Percentiles rank a stretch among this genome's conserved stretches.
Conservation (phyloP, 2,888 invertebrate genomes). For the Drosophila kokeensis region DNA sequence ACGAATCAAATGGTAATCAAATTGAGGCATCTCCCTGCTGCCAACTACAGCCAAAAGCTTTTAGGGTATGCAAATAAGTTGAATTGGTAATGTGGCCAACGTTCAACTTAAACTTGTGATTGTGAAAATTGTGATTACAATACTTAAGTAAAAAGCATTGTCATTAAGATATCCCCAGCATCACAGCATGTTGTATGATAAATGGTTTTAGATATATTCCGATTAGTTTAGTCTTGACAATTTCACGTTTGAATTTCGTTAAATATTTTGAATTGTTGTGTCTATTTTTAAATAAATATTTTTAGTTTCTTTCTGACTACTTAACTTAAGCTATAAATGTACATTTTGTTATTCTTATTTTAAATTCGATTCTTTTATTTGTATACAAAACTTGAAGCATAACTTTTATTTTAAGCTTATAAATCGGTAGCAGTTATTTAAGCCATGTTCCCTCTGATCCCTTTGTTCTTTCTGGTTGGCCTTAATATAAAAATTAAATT, state of each 20-base stretch:
- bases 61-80: slow-evolving; percentile 62
- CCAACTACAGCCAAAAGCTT: slow-evolving; percentile 57
- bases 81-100: slow-evolving; percentile 39
- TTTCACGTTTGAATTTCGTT: background rate
- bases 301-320: too few species aligned
- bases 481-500: slow-evolving; percentile 77
- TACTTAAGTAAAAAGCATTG: background rate
- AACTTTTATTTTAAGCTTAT: slow-evolving; percentile 5
- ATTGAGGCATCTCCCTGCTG: slow-evolving; percentile 41
- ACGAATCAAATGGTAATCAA: slow-evolving; percentile 76
- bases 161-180: slow-evolving; percentile 1
- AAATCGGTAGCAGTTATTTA: slow-evolving; percentile 31
- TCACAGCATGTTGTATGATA: background rate
- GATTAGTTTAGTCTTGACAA: background rate
- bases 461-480: slow-evolving; percentile 56
- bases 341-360: background rate
- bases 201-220: background rate
- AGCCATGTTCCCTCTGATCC: slow-evolving; percentile 21
- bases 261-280: background rate
- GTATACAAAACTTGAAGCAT: background rate
- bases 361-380: background rate
- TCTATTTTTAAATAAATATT: background rate
- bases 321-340: background rate
- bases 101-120: slow-evolving; percentile 10
- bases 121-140: slow-evolving; percentile 10